phyloP scores from a whole-genome alignment of 2,888 invertebrate species.

The Alentia gelatinosa region DNA sequence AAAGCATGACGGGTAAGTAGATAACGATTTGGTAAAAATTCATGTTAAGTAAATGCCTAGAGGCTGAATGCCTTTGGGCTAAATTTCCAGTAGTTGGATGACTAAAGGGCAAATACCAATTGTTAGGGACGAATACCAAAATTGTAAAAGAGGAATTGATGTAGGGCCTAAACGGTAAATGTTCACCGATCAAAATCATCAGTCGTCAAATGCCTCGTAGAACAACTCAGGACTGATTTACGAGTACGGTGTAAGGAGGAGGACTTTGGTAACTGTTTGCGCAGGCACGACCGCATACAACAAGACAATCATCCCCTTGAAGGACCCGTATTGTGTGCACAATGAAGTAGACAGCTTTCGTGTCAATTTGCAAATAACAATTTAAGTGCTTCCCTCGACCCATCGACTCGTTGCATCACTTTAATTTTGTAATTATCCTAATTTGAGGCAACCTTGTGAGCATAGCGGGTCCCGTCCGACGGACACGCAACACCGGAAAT shows the following conservation, averaged over 20 bases:
- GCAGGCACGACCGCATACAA: not conserved
- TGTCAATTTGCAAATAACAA: constrained; percentile 22
- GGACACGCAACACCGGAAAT: not conserved
- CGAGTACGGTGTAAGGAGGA: too few relatives aligned
- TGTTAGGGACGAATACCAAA: not conserved
- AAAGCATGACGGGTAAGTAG: too few relatives aligned
- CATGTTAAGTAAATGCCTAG: too few relatives aligned
- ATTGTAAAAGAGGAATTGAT: not conserved
- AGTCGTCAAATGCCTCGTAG: not conserved
- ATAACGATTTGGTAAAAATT: too few relatives aligned
- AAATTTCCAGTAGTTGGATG: too few relatives aligned
- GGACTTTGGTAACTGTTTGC: not conserved
- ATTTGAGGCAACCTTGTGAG: not conserved
- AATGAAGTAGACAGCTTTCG: not conserved
- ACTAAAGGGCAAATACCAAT: not conserved
- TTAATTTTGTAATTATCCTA: constrained; percentile 8
- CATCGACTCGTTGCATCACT: not conserved
- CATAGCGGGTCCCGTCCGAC: not conserved
- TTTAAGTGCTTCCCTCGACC: not conserved
- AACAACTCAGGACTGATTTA: not conserved
- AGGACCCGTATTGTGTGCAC: not conserved
- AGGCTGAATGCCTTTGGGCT: too few relatives aligned
- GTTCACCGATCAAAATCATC: not conserved
- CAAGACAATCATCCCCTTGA: not conserved
- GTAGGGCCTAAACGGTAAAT: not conserved